Base-by-base conservation (phyloP, 2,888 invertebrate species). In the Diarsia dahlii region DNA sequence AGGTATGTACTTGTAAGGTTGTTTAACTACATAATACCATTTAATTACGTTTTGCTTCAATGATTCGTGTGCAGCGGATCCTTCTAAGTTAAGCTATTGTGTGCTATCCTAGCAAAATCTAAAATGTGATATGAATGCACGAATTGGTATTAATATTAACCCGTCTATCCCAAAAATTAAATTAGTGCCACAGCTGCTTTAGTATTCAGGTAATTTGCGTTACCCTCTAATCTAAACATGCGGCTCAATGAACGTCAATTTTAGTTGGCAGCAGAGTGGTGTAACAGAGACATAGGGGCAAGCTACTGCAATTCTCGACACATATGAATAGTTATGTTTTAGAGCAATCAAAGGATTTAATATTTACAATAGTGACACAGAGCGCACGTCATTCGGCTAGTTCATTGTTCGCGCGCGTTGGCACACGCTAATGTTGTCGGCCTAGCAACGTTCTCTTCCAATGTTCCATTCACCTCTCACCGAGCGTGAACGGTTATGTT, bases 391-490 rank as follows among this genome's bases (percentile, higher is more conserved):
- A 94, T 90, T 92, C 91, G 91, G 88, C 92, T 94, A 92, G 95
- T 95, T 96, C 94, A 96, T 96, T 96, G 96, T 96, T 96, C 95
- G 93, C 89, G 93, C 91, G 92, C 92, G 93, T 93, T 94, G 95
- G 95, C 95, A 94, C 94, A 94, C 93, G 92, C 93, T 93, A 94
- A 95, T 94, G 94, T 92, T 91, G 94, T 91, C 94, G 95, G 95
- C 95, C 95, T 95, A 95, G 95, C 95, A 94, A 94, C 94, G 91
- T 92, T 93, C 91, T 90, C 92, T 91, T 90, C 90, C 88, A 91
- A 89, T 91, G 93, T 93, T 95, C 95, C 95, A 95, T 95, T 96
- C 95, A 96, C 96, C 96, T 96, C 96, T 96, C 95, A 95, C 96
- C 93, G 94, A 93, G 94, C 95, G 93, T 93, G 94, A 95, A 94